These are phyloP conservation scores for Lerema accius DNA, from an alignment of 1,140 invertebrate species.

Conservation along the genomic window DNA sequence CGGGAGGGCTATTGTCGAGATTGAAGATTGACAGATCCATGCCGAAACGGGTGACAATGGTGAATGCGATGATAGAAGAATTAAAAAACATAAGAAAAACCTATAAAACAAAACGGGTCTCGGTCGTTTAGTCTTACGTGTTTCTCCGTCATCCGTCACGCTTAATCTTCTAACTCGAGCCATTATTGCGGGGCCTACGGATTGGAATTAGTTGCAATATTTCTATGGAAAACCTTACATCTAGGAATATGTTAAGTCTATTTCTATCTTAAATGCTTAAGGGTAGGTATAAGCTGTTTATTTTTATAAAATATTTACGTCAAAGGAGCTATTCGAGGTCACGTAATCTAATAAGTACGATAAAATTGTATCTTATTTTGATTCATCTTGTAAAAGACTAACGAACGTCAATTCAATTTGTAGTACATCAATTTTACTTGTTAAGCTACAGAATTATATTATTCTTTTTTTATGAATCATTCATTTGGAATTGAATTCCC, in stretches of 20 bases:
- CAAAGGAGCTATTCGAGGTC: constrained; percentile 1
- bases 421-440: constrained; percentile 10
- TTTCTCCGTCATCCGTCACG: constrained; percentile 84
- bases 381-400: constrained; percentile 5
- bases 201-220: constrained; percentile 41
- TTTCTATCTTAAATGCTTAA: neutral
- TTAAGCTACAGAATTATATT: neutral
- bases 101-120: constrained; percentile 37
- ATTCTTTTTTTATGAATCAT: neutral
- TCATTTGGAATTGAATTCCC: neutral
- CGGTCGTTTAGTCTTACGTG: constrained; percentile 78
- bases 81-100: constrained; percentile 26
- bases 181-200: constrained; percentile 78
- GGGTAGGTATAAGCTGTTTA: neutral
- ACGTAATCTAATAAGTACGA: neutral
- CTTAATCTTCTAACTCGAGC: constrained; percentile 82
- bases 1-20: constrained; percentile 23
- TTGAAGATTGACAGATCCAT: constrained; percentile 28
- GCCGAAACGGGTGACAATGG: constrained; percentile 29
- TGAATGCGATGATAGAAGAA: constrained; percentile 22
- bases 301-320: too few relatives aligned
- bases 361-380: neutral
- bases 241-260: neutral
- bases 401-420: constrained; percentile 16
- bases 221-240: constrained; percentile 13